A percentile compares a stretch with the other conserved stretches of the same genome.
These are phyloP conservation scores for Triops cancriformis DNA, from an alignment of 1,140 invertebrate species.

Conservation along the genomic window DNA sequence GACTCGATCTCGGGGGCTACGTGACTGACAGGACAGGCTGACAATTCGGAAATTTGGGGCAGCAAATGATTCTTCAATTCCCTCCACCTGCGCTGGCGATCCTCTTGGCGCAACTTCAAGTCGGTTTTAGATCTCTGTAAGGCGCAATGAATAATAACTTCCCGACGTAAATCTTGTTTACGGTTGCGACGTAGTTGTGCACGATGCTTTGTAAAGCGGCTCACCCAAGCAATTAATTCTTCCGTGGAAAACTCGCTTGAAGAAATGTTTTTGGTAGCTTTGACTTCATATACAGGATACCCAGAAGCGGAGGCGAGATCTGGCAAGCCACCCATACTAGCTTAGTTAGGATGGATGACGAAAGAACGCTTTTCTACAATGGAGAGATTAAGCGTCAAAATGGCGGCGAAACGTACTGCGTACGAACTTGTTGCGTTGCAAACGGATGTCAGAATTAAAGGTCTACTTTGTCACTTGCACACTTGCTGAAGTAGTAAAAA, in stretches of 20 bases:
- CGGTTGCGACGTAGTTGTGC: not conserved
- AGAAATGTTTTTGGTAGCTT: not conserved
- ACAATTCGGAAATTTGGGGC: not conserved
- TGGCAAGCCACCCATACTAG: constrained; percentile 8
- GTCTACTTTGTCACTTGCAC: not conserved
- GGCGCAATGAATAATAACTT: constrained; percentile 14
- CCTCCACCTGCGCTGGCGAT: not conserved
- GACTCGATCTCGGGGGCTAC: not conserved
- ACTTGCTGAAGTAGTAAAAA: too few relatives aligned
- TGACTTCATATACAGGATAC: not conserved
- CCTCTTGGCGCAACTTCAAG: not conserved
- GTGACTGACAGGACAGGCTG: not conserved
- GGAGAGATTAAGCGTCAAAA: not conserved
- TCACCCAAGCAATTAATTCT: not conserved
- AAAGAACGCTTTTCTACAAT: not conserved
- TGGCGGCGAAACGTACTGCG: not conserved
- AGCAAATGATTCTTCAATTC: not conserved
- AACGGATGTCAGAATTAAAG: not conserved
- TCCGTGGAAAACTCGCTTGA: not conserved
- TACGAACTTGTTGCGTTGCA: not conserved
- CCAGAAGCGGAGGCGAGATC: not conserved
- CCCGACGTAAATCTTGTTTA: not conserved
- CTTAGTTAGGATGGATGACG: not conserved
- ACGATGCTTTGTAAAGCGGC: not conserved
- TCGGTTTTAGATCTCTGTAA: not conserved